Conservation (phyloP, 2,797 vertebrate species). For the Microctenopoma lineatum region DNA sequence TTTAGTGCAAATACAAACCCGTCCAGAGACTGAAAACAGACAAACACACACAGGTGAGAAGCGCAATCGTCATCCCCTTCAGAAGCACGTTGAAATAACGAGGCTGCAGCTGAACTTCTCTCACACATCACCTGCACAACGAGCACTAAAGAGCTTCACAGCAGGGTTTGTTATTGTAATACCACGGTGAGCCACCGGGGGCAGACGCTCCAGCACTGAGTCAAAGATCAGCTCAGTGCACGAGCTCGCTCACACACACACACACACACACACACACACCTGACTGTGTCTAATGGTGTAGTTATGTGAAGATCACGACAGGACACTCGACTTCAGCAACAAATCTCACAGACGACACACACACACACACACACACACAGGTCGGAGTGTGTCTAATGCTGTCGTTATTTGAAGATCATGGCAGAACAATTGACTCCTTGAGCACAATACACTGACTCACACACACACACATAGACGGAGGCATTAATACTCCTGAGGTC, state of each 20-base stretch:
- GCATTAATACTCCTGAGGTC: conserved; percentile 80
- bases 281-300: conserved; percentile 50
- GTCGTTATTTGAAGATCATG: conserved; percentile 51
- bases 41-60: conserved; percentile 17
- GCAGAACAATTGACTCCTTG: conserved; percentile 40
- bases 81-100: background rate
- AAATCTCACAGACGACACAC: background rate
- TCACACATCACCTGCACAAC: too few species aligned
- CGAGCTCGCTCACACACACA: background rate
- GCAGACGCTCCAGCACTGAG: too few species aligned
- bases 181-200: too few species aligned
- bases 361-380: background rate
- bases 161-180: too few species aligned
- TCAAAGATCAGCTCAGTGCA: too few species aligned
- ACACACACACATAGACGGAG: conserved; percentile 61
- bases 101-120: too few species aligned
- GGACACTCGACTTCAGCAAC: conserved; percentile 28
- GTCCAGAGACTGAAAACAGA: conserved; percentile 92
- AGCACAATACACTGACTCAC: conserved; percentile 31
- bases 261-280: background rate
- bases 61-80: background rate
- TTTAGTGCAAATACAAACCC: conserved; percentile 99
- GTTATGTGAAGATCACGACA: conserved; percentile 51
- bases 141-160: too few species aligned
- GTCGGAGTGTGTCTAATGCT: conserved; percentile 52